Evolutionary conservation across 2,888 invertebrate genomes (phyloP), one percentile per base, ranked within the genome.

Genomic region (Drosophila paramelanica): DNA sequence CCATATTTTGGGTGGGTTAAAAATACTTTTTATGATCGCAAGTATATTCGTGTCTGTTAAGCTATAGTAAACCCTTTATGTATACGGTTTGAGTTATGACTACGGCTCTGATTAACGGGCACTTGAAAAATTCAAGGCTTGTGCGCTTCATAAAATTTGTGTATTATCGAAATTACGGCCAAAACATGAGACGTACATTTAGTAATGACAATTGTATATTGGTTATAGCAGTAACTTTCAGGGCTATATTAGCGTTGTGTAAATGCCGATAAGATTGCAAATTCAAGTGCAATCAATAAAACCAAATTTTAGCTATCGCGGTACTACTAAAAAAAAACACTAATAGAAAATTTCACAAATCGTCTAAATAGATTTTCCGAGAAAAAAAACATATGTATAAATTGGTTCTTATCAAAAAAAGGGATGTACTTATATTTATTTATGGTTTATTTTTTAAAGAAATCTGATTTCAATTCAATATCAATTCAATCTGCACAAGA

Each of bases 221-320:
- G 36, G 46, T 14, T 14, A 39, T 36, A 36, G 11, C 20, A 8
- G 6, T 33, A 62, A 50, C 27, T 58, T 76, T 67, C 47, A 43
- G 11, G 20, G 5, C 38, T 23, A 27, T 58, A 61, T 67, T 59
- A 31, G 38, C 42, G 42, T 6, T 38, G 13, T 20, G 33, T 53
- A 17, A 49, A 23, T 1, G 5, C 6, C 17, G 82, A 82, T 86
- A 56, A 86, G 79, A 79, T 76, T 66, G 56, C 31, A 60, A 17
- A 31, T 23, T 55, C 25, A 61, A 56, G 55, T 67, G 53, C n/a
- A 11, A 25, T 47, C 27, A 51, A 60, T 74, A 45, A 66, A 27
- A 14, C 27, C 43, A 49, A 66, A 79, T 71, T 73, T 33, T 42
- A 36, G 59, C 45, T 60, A 62, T 45, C 41, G 8, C 3, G 10